Evolutionary conservation across 2,113 vertebrate genomes (phyloP).

Genomic region (Kryptolebias marmoratus): DNA sequence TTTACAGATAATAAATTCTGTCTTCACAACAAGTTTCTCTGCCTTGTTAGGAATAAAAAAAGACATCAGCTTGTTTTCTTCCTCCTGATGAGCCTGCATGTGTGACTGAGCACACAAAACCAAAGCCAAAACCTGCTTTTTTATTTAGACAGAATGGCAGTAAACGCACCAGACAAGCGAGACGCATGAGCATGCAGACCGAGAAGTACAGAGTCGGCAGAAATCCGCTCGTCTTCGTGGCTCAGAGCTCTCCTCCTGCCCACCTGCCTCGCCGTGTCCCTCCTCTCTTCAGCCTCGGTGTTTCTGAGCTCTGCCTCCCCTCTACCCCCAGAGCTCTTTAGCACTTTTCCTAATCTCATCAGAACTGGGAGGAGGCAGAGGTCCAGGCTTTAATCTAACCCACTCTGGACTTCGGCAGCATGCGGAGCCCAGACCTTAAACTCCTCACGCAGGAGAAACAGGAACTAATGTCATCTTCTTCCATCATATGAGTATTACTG

Average conservation of each 20-base stretch:
- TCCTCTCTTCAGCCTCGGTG: conserved; percentile 43
- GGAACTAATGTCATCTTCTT: conserved; percentile 29
- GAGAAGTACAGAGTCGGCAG: no score
- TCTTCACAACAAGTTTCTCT: no score
- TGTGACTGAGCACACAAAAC: no score
- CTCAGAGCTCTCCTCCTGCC: conserved; percentile 15
- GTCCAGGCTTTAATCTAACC: conserved; percentile 64
- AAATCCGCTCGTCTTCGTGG: neutral
- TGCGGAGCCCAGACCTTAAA: conserved; percentile 48
- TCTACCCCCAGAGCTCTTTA: conserved; percentile 54
- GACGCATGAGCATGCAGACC: no score
- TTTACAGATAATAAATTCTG: no score
- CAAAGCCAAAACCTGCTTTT: no score
- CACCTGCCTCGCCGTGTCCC: conserved; percentile 33
- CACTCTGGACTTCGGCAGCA: conserved; percentile 67
- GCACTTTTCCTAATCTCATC: conserved; percentile 70
- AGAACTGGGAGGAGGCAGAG: conserved; percentile 71
- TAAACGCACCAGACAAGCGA: no score
- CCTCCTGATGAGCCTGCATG: neutral
- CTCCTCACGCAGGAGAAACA: conserved; percentile 37
- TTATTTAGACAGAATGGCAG: no score
- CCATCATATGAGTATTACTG: conserved; percentile 5
- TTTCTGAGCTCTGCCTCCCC: conserved; percentile 46
- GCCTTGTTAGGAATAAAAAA: neutral
- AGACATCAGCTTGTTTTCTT: conserved; percentile 5